Percentiles rank a stretch among this genome's conserved stretches.
These are phyloP conservation scores for Brachypteracias leptosomus DNA, from an alignment of 2,113 vertebrate genomes.

Conservation along the genomic window DNA sequence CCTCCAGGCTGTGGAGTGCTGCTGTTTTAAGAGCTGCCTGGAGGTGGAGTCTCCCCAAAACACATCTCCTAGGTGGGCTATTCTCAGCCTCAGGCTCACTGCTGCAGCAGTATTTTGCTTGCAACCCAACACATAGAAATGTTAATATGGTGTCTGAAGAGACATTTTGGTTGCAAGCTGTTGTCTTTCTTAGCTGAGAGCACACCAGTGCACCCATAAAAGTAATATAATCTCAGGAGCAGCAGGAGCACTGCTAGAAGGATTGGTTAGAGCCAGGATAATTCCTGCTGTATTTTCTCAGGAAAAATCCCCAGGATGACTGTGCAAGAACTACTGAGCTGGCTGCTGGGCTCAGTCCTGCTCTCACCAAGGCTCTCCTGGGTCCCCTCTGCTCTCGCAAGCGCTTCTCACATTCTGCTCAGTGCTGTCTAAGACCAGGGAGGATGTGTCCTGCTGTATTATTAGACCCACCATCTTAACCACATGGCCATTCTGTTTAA, in stretches of 20 bases:
- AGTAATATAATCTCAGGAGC: background rate
- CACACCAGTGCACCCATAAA: slow-evolving; percentile 9
- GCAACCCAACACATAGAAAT: background rate
- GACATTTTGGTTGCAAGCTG: background rate
- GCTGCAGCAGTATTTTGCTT: background rate
- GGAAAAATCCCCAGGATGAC: background rate
- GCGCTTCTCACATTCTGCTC: background rate
- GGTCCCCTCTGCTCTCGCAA: background rate
- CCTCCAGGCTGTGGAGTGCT: background rate
- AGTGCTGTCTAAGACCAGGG: background rate
- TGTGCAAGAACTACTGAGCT: background rate
- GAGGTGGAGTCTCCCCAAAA: background rate
- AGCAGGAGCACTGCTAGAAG: background rate
- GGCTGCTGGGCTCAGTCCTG: background rate
- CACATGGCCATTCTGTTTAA: background rate
- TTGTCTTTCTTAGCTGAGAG: background rate
- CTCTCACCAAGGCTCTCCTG: background rate
- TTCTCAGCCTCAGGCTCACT: background rate
- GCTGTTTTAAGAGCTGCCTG: background rate
- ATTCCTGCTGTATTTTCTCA: background rate
- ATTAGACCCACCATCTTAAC: background rate
- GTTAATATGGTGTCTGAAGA: background rate
- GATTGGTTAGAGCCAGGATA: background rate
- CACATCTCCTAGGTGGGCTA: background rate
- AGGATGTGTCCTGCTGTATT: fast-evolving